Evolutionary conservation across 2,888 invertebrate species (phyloP), one percentile per base, ranked within the genome.

Genomic region (Ctena decussata): DNA sequence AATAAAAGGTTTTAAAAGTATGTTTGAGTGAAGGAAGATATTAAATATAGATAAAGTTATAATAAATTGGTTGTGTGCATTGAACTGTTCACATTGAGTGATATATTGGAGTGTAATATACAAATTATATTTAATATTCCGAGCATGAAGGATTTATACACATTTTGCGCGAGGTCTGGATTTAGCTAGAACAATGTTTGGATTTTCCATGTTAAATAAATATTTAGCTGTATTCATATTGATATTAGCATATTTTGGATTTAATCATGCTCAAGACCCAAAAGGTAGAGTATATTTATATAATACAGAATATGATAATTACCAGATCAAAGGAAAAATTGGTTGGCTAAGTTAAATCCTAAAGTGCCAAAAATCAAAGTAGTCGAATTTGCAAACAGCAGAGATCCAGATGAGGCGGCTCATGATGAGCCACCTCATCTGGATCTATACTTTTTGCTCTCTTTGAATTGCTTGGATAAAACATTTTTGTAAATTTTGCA

Each of bases 141-240:
- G 65, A 65, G 65, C 35, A 65, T 65, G 65, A 65, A 65, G 65
- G 65, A 65, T 65, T 65, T 65, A 65, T 65, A 35, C 35, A 65
- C 65, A 32, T 65, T 65, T 35, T 65, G 24, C 30, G 65, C 35
- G 35, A 65, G 6, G 24, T 32, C 30, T 65, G 65, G 65, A 35
- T 65, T 21, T 65, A 65, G 32, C 65, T 65, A 65, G 65, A 65
- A 65, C 65, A 65, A 65, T 65, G 65, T 65, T 65, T 35, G 65
- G 65, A 65, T 65, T 65, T 35, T 35, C 21, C 21, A 65, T 35
- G 11, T 65, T 65, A 24, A 65, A 30, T 24, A 65, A 65, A 65
- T 65, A 65, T 65, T 65, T 65, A 35, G 65, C 65, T 65, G 21
- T 53, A 53, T 53, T 53, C 8, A 65, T 65, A 65, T 27, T 57